Conservation (phyloP, 2,113 vertebrate species). For the Sylvia atricapilla region DNA sequence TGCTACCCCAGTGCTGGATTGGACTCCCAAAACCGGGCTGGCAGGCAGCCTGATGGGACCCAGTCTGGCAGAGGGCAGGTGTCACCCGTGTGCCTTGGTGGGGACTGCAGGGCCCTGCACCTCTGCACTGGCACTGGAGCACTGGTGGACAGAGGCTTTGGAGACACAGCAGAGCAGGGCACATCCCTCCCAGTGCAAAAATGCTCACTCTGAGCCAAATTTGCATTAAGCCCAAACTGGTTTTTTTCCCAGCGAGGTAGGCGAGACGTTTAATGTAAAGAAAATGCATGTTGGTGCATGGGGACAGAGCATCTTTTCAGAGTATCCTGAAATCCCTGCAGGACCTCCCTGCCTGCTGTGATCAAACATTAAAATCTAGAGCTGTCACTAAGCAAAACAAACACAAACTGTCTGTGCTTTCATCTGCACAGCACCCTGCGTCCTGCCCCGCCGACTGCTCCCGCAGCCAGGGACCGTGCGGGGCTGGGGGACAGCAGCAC, state of each 20-base stretch:
- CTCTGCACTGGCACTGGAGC: fast-evolving
- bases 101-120: neutral
- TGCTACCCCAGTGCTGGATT: neutral
- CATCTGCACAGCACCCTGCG: neutral
- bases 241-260: neutral
- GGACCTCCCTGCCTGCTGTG: slow-evolving; percentile 49
- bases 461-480: neutral
- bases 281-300: neutral
- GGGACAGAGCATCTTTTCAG: neutral
- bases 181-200: neutral
- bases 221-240: neutral
- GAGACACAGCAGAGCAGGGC: neutral
- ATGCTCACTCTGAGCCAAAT: neutral
- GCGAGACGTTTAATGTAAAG: neutral
- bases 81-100: fast-evolving
- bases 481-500: neutral
- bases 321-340: slow-evolving; percentile 33
- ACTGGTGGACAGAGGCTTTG: neutral
- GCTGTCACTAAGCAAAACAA: slow-evolving; percentile 43
- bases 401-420: neutral
- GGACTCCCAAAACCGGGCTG: neutral
- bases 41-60: neutral
- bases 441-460: neutral
- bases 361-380: slow-evolving; percentile 36
- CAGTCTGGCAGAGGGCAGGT: fast-evolving